Percentiles rank a stretch among this genome's conserved stretches.
Conservation (phyloP, 2,797 vertebrate genomes). For the Siniperca obscura region DNA sequence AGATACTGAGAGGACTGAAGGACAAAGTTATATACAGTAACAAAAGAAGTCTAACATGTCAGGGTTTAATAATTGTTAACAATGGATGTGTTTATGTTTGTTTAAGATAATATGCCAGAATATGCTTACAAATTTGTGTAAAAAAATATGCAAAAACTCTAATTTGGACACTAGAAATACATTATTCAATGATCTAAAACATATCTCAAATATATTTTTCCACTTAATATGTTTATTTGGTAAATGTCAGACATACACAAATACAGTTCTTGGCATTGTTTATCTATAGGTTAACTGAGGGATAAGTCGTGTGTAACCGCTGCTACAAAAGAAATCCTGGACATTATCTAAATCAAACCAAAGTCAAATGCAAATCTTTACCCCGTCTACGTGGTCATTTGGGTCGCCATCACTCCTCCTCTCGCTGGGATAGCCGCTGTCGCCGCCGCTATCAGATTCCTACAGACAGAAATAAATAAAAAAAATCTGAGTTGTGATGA, state of each 20-base stretch:
- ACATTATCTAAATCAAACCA: not conserved
- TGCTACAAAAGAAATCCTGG: not conserved
- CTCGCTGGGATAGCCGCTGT: slow-evolving; percentile 97
- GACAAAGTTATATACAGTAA: not conserved
- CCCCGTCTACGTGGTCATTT: slow-evolving; percentile 89
- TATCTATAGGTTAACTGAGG: not conserved
- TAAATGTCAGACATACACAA: not conserved
- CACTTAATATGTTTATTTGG: not conserved
- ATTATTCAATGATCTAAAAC: not conserved
- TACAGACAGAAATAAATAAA: slow-evolving; percentile 56
- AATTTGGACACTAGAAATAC: not conserved
- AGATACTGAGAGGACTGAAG: slow-evolving; percentile 15
- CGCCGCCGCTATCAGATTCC: slow-evolving; percentile 93
- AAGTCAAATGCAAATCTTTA: slow-evolving; percentile 62
- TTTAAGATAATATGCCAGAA: not conserved
- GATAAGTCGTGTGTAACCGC: not conserved
- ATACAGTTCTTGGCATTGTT: not conserved
- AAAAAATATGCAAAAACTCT: too few relatives aligned
- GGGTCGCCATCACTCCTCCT: slow-evolving; percentile 92
- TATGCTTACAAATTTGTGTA: not conserved
- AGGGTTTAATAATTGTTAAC: not conserved
- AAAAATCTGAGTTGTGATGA: not conserved
- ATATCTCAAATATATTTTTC: not conserved
- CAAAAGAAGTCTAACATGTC: not conserved
- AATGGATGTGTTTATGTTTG: not conserved